Base-by-base conservation (phyloP, 2,888 invertebrate genomes). In the Mylabris sibirica region DNA sequence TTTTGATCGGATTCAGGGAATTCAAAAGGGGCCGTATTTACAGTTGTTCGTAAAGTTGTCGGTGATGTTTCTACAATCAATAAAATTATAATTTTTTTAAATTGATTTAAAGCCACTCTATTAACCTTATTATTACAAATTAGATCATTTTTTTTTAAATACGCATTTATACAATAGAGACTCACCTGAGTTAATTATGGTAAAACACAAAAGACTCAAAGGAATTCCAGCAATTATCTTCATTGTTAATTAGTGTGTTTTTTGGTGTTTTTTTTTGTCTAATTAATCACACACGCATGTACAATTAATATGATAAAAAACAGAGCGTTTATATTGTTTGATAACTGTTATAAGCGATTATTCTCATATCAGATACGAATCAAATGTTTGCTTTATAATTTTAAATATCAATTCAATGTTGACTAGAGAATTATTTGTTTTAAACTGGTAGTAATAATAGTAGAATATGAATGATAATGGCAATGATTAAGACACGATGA, bases 1-100 rank as follows among this genome's bases (percentile, higher is more conserved):
- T 26, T 65, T 30, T 24, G n/a, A 60, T 65, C 53, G 53, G 26
- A 61, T 61, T 62, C 17, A 1, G 49, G 49, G 20, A 49, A 49
- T 49, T 49, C 49, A 1, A 20, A 49, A 6, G 49, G 49, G 5
- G 49, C 49, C 17, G 49, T 49, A 49, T 49, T 49, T 1, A 49
- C 6, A 2, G 49, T 49, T 6, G 49, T 49, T 11, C 3, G 6
- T 11, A 20, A 17, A 6, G 49, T 49, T 17, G 49, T 49, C 9
- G 49, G 20, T 17, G 20, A 6, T 20, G 9, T 49, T 49, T 20
- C 49, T 49, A 17, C 5, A 49, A 49, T 44, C 6, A 44, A 20
- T 20, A 6, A 6, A 49, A 20, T 8, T 17, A 49, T 49, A 49
- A 20, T 49, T 49, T 41, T n/a, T 41, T 14, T n/a, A 41, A 41